Base-by-base conservation (phyloP, 2,797 vertebrate species). In the Phrynocephalus forsythii region DNA sequence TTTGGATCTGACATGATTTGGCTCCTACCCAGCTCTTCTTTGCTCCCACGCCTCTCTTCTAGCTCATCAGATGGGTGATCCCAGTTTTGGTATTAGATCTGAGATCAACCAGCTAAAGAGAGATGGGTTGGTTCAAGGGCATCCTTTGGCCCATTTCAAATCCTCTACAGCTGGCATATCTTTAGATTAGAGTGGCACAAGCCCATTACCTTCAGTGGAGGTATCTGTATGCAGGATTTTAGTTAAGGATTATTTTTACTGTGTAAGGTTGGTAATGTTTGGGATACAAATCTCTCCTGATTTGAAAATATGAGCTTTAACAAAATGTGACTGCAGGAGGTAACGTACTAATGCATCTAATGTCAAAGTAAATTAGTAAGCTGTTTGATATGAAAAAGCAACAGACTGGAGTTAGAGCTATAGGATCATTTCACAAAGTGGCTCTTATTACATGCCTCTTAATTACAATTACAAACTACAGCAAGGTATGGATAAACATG, bases 281-380 rank as follows among this genome's bases (percentile, higher is more conserved):
- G 72, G 20, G 48, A 30, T 44, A 69, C 33, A 67, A 71, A 50
- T 60, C 48, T 88, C 50, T 79, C 66, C n/a, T 88, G 33, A 79
- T 24, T 26, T 86, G 30, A 48, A 79, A 79, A 68, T 71, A 22
- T 71, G 11, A 52, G 60, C 66, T 11, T 73, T 73, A 72, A 83
- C 69, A 84, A 84, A 83, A 56, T 48, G 30, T 18, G 48, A 7
- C 67, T 79, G 84, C 79, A 79, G 82, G 44, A 71, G 11, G 77
- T 30, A 84, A 5, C 73, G 63, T 26, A 86, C 76, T 50, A 3
- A 63, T 78, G 60, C 1, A 50, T 92, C 88, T 73, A 88, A 88
- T 80, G 86, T 79, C 79, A 91, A 88, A 92, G 2, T 79, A 93
- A 88, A 85, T 68, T 89, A 78, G 84, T 75, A 44, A 48, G 67